Evolutionary conservation across 2,888 invertebrate species (phyloP), one percentile per base, ranked within the genome.

Genomic region (Noctua comes): DNA sequence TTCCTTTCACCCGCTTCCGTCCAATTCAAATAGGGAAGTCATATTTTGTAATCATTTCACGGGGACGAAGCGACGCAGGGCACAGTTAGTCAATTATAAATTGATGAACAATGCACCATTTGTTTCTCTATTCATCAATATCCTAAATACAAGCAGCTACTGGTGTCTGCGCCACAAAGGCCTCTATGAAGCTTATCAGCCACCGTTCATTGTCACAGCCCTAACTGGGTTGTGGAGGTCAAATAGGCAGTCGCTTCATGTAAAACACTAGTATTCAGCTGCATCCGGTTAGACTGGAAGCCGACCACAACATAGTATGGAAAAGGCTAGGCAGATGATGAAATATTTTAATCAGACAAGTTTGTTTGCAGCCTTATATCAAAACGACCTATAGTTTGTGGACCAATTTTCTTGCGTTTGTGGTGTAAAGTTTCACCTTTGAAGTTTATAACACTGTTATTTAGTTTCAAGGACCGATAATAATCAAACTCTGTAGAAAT

Each of bases 401-500:
- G 36, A 81, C 64, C 68, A 83, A 83, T 85, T 83, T 83, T 64
- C 86, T 54, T 72, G 64, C 27, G 43, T 81, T 71, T 85, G 85
- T 59, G 71, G 76, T 82, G 71, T 82, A 31, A 76, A 85, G 86
- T 72, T 82, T 54, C 73, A 77, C 66, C 83, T 82, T 86, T 85
- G 82, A 85, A 86, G 83, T 86, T 82, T 54, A 6, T 40, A 72
- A 82, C 76, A 68, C 66, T 57, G 66, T 82, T 86, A 82, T 77
- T 76, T 54, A 82, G 85, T 81, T 77, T 51, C 57, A 77, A 83
- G 76, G 69, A 66, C 31, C 31, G 13, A 2, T 59, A 75, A 68
- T 71, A 75, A 65, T 68, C 10, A 13, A 51, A 62, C 36, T 31
- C 13, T 62, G 2, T 59, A 79, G 48, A 27, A n/a, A 48, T 73